A percentile compares a stretch with the other conserved stretches of the same genome.
Evolutionary conservation across 2,113 vertebrate genomes (phyloP).

Genomic region (Phaethon lepturus): DNA sequence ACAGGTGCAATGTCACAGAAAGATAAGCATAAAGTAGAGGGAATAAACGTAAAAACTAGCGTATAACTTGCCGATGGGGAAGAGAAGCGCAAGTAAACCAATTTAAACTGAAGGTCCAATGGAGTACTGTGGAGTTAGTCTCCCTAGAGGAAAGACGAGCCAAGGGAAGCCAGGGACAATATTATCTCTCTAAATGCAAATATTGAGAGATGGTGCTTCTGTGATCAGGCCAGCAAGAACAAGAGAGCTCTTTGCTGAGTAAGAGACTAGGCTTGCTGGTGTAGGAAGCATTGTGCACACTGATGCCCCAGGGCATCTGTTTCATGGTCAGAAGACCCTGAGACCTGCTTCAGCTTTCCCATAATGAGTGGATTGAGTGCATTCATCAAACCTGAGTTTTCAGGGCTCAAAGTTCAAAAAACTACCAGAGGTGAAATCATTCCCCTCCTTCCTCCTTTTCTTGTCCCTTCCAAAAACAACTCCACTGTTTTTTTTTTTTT

Average conservation of each 20-base stretch:
- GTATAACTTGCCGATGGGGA: not conserved
- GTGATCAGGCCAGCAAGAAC: not conserved
- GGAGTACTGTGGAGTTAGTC: not conserved
- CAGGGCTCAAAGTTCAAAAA: constrained; percentile 27
- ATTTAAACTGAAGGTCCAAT: not conserved
- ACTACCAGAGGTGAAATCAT: constrained; percentile 12
- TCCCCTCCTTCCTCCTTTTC: not conserved
- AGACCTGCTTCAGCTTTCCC: not conserved
- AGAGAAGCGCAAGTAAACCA: not conserved
- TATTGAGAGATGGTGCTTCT: not conserved
- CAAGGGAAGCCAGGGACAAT: not conserved
- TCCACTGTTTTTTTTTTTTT: not conserved
- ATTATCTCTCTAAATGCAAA: not conserved
- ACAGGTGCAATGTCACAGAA: not conserved
- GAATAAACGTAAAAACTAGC: not conserved
- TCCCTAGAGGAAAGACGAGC: not conserved
- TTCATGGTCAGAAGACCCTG: not conserved
- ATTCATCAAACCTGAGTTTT: constrained; percentile 32
- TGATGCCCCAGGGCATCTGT: not conserved
- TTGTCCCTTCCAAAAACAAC: not conserved
- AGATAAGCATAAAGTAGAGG: not conserved
- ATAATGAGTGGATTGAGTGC: not conserved
- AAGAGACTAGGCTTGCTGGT: not conserved
- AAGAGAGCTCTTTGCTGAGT: not conserved
- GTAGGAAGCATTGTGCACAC: not conserved